Base-by-base conservation (phyloP, 2,888 invertebrate species). In the Tortrix viridana region DNA sequence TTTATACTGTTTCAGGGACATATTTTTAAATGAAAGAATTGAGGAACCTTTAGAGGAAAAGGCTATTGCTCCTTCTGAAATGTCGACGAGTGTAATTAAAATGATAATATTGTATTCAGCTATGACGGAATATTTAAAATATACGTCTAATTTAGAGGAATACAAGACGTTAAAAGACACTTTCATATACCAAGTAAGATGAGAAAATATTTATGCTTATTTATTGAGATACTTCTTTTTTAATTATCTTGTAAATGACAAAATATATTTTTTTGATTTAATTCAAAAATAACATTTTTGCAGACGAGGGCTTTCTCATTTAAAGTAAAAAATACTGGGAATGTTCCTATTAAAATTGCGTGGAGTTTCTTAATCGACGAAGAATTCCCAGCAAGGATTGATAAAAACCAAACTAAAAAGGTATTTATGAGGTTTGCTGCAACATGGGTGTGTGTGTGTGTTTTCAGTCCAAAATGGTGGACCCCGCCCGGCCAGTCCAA, bases 71-170 rank as follows among this genome's bases (percentile, higher is more conserved):
- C 60, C 71, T 6, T 52, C 77, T 6, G 81, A 83, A 38, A 65
- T 71, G 41, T 67, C 72, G 23, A 66, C 80, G 50, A 79, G 77
- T n/a, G 60, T 74, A 23, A 80, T 89, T 16, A 77, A 76, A 5
- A 88, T 94, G 64, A 76, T 89, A 14, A 72, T 94, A 3, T 74
- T 93, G 5, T 84, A 94, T 67, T 92, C 90, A 3, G 93, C 89
- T 2, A 77, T 81, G 16, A 93, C 93, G 1, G 93, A 93, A 70
- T 94, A 93, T 68, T 86, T 93, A 0, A 87, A 86, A 70, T 94
- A 93, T 68, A 66, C 67, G 1, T 93, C 92, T 67, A 72, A 80
- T 2, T 74, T 92, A n/a, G 69, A 79, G 3, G 85, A 92, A 49
- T 76, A 82, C 63, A 87, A 92, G 19, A 52, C 73, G 50, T 86